Evolutionary conservation across 2,113 vertebrate species (phyloP).

Genomic region (Albula goreensis): DNA sequence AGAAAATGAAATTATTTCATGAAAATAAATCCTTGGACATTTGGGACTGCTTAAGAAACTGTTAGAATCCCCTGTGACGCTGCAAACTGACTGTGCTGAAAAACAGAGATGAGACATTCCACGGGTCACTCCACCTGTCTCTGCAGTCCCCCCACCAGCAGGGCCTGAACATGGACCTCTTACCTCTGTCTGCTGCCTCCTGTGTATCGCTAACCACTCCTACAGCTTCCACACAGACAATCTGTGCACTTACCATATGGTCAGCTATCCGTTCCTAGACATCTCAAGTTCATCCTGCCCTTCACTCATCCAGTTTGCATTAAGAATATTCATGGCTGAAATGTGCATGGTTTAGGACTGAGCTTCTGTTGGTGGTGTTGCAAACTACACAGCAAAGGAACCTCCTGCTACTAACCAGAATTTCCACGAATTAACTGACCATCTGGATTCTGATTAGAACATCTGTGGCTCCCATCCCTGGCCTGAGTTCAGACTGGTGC

Average conservation of each 20-base stretch:
- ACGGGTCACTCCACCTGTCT: constrained; percentile 13
- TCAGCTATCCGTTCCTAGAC: not conserved
- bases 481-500: constrained; percentile 32
- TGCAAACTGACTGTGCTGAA: not conserved
- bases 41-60: not conserved
- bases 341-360: not conserved
- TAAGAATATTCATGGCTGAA: not conserved
- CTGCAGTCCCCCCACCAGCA: not conserved
- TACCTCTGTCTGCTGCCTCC: constrained; percentile 2
- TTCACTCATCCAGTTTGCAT: too few relatives aligned
- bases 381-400: not conserved
- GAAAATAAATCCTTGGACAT: constrained; percentile 4
- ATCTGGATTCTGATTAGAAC: not conserved
- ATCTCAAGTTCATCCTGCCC: too few relatives aligned
- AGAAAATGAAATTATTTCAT: not conserved
- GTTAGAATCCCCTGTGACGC: not conserved
- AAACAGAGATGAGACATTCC: constrained; percentile 23
- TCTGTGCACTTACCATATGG: not conserved
- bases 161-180: not conserved
- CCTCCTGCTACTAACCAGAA: not conserved
- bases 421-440: not conserved
- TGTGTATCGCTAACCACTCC: constrained; percentile 27
- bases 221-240: not conserved
- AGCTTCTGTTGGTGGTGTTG: not conserved
- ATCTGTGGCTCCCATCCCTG: constrained; percentile 17